These are phyloP conservation scores for Rhipidura dahli DNA, from an alignment of 2,113 vertebrate genomes.

Conservation along the genomic window DNA sequence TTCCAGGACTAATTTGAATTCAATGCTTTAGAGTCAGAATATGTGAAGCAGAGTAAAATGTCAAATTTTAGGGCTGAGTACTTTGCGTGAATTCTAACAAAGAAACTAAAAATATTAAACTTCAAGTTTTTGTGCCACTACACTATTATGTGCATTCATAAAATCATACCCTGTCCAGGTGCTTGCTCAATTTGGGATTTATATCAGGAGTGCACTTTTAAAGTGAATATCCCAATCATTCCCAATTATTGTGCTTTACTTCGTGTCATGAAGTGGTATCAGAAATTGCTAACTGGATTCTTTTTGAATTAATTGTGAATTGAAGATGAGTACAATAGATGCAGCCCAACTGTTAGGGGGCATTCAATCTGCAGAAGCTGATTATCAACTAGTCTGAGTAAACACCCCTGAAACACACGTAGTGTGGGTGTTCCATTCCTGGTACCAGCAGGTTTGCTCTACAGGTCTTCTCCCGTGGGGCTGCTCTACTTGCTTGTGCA, in stretches of 20 bases:
- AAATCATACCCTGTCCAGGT: neutral
- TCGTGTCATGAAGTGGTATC: neutral
- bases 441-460: neutral
- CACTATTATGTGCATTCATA: neutral
- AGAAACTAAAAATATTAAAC: neutral
- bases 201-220: neutral
- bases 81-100: neutral
- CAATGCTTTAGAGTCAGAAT: neutral
- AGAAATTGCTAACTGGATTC: neutral
- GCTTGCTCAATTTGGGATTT: neutral
- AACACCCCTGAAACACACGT: accelerated
- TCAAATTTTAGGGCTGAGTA: neutral
- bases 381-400: neutral
- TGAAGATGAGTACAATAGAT: neutral
- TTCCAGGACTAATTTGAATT: neutral
- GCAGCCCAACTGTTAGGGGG: neutral
- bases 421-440: neutral
- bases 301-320: neutral
- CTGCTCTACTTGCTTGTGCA: neutral
- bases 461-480: accelerated
- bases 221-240: neutral
- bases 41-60: neutral
- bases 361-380: neutral
- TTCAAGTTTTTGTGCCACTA: neutral
- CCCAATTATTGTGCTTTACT: neutral